Base-by-base conservation (phyloP, 2,888 invertebrate species). In the Habrosyne pyritoides region DNA sequence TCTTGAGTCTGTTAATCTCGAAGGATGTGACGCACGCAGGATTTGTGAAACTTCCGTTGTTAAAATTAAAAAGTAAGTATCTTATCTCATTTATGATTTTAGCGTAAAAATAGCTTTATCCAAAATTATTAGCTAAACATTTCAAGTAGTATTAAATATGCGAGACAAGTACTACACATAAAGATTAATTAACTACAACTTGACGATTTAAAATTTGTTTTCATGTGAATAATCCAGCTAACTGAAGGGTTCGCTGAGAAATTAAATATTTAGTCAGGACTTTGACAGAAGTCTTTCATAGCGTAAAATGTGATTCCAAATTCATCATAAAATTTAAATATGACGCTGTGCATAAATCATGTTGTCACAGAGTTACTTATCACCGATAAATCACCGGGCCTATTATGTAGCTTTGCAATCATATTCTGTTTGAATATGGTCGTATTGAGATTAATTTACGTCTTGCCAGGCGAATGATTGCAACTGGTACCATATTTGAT, bases 341-440 rank as follows among this genome's bases (percentile, higher is more conserved):
- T 42, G 8, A 18, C n/a, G 33, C n/a, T 14, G 33, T 7, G 42
- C 6, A 14, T 18, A 12, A 18, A 18, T 42, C 42, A 42, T 8
- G 12, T 42, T 18, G 42, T 7, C 6, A 42, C 8, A 14, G 0
- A 8, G n/a, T 42, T 18, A 18, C 42, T 42, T n/a, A n/a, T 69
- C 60, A 66, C 36, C 52, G 64, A 61, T 56, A 55, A 63, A 63
- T 67, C 42, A 18, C 8, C 18, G 2, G 18, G 18, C 6, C 42
- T 42, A 42, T 42, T 42, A 42, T n/a, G 42, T 18, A n/a, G n/a
- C 42, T 8, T 7, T 8, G 18, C 18, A 18, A 18, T 18, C 8
- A 42, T 7, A 24, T 24, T 18, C 42, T n/a, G 42, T 42, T 42
- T 12, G 18, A 5, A 8, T 5, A 24, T 24, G 24, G 24, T 24